Percentiles rank a stretch among this genome's conserved stretches.
These are phyloP conservation scores for Synanthedon tipuliformis DNA, from an alignment of 2,888 invertebrate species.

Conservation along the genomic window DNA sequence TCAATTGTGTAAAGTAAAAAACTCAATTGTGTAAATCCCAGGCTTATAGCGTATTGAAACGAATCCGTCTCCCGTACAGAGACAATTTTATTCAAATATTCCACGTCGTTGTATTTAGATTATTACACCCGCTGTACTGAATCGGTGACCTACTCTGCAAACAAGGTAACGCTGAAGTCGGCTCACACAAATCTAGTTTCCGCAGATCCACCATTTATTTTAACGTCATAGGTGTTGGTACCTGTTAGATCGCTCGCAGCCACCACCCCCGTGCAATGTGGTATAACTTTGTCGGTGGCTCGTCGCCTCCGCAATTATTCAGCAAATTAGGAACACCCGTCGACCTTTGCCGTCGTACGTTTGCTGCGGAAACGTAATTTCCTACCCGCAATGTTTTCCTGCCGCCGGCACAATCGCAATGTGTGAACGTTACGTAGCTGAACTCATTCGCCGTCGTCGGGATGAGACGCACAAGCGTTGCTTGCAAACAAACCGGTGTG, in stretches of 20 bases:
- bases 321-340: slow-evolving; percentile 38
- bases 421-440: not conserved
- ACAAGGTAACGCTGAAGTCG: not conserved
- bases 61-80: too few relatives aligned
- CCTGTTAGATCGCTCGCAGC: not conserved
- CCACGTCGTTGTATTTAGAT: too few relatives aligned
- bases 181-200: not conserved
- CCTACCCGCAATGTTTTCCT: slow-evolving; percentile 40
- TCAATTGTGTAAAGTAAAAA: too few relatives aligned
- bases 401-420: slow-evolving; percentile 10
- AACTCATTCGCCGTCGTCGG: too few relatives aligned
- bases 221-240: not conserved
- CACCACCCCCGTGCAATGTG: not conserved
- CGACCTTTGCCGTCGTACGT: slow-evolving; percentile 23
- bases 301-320: slow-evolving; percentile 39
- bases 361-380: slow-evolving; percentile 34
- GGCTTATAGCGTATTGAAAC: too few relatives aligned
- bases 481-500: too few relatives aligned
- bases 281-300: not conserved
- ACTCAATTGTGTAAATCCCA: too few relatives aligned
- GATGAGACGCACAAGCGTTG: too few relatives aligned
- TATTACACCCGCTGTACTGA: too few relatives aligned
- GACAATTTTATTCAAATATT: too few relatives aligned
- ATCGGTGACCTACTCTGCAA: too few relatives aligned
- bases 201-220: not conserved